Percentiles rank a stretch among this genome's conserved stretches.
Evolutionary conservation across 2,888 invertebrate genomes (phyloP).

Genomic region (Criorhina ranunculi): DNA sequence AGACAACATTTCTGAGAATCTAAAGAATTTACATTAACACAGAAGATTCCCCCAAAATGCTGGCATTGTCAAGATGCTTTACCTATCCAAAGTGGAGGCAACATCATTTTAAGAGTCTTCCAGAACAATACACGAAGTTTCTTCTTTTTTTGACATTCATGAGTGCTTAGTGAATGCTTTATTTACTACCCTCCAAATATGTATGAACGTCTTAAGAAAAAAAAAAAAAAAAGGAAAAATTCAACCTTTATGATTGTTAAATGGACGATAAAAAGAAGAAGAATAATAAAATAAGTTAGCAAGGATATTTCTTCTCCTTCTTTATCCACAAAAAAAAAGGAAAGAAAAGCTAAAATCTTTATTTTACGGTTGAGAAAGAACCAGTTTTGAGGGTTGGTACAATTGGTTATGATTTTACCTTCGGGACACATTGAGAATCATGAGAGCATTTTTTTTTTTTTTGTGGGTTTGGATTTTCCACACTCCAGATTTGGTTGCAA

Average conservation of each 20-base stretch:
- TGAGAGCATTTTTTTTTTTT: background rate
- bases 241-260: slow-evolving; percentile 19
- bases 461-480: background rate
- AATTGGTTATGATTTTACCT: background rate
- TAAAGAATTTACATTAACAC: background rate
- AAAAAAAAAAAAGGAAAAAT: slow-evolving; percentile 1
- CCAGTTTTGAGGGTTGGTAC: slow-evolving; percentile 17
- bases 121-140: slow-evolving; percentile 2
- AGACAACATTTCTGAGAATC: background rate
- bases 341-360: slow-evolving; percentile 29
- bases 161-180: slow-evolving; percentile 4
- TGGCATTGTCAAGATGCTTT: background rate
- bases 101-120: slow-evolving; percentile 17
- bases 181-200: background rate
- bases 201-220: background rate
- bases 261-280: slow-evolving; percentile 77
- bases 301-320: slow-evolving; percentile 11
- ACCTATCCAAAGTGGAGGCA: slow-evolving; percentile 14
- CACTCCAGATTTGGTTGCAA: slow-evolving; percentile 1
- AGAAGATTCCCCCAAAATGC: background rate
- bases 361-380: slow-evolving; percentile 41
- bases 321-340: background rate
- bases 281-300: slow-evolving; percentile 66
- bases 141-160: slow-evolving; percentile 3
- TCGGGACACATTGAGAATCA: background rate